phyloP scores from a whole-genome alignment of 2,113 vertebrate genomes.

The Mastomys coucha region DNA sequence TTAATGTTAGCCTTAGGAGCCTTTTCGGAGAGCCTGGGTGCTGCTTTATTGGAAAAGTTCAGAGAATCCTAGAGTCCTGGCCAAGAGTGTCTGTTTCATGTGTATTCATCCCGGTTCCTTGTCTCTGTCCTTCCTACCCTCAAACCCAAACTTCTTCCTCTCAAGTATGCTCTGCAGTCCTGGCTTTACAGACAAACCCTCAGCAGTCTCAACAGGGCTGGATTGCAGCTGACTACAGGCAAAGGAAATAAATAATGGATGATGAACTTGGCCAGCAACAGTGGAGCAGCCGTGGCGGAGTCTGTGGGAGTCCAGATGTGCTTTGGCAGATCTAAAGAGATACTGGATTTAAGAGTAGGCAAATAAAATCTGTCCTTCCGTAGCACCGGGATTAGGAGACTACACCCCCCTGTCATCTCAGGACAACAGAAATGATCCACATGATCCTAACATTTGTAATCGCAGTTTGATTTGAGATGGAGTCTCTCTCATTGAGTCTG shows the following conservation, averaged over 20 bases:
- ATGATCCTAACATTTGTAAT: neutral
- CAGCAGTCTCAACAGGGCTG: neutral
- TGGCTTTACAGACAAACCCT: slow-evolving; percentile 11
- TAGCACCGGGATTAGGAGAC: neutral
- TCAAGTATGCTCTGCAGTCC: neutral
- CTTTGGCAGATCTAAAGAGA: slow-evolving; percentile 27
- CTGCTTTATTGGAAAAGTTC: neutral
- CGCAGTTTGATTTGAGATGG: neutral
- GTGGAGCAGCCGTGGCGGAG: slow-evolving; percentile 71
- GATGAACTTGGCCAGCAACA: slow-evolving; percentile 73
- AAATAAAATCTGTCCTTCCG: slow-evolving; percentile 9
- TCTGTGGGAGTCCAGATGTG: slow-evolving; percentile 48
- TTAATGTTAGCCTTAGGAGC: neutral
- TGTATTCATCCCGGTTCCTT: slow-evolving; percentile 3
- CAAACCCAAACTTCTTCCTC: neutral
- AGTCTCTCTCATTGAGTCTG: neutral
- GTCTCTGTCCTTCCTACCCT: neutral
- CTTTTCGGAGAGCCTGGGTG: neutral
- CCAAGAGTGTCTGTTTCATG: neutral
- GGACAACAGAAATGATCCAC: neutral
- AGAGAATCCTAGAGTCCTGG: neutral
- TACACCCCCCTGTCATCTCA: neutral
- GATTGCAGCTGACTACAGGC: slow-evolving; percentile 16
- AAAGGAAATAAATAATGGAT: slow-evolving; percentile 82
- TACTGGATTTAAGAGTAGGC: neutral